Conservation (phyloP, 2,888 invertebrate genomes). For the Phortica okadai region DNA sequence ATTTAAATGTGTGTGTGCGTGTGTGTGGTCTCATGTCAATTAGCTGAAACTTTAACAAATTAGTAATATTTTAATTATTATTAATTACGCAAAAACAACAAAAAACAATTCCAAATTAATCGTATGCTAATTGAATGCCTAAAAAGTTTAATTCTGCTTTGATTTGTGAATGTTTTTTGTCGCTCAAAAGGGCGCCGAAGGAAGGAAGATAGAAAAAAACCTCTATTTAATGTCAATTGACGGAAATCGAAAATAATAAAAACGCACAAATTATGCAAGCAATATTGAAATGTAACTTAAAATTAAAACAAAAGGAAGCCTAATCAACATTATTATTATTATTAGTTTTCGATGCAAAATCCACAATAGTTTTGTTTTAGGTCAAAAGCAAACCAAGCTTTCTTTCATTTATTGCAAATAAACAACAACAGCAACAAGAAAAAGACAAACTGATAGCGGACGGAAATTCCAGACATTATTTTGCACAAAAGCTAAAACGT, state of each 20-base stretch:
- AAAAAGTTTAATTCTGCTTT: background rate
- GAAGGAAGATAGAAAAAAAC: constrained; percentile 35
- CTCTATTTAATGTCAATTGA: constrained; percentile 53
- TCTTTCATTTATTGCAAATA: no score
- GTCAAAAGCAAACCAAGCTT: no score
- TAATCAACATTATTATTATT: background rate
- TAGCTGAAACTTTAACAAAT: constrained; percentile 35
- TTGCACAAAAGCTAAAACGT: constrained; percentile 56
- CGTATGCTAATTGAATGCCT: constrained; percentile 43
- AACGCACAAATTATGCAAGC: background rate
- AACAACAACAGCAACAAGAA: background rate
- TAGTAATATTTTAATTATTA: constrained; percentile 52
- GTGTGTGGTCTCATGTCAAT: constrained; percentile 16
- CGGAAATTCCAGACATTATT: constrained; percentile 69
- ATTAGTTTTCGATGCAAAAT: no score
- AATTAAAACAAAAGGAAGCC: background rate
- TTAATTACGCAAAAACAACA: constrained; percentile 44
- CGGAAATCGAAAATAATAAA: background rate
- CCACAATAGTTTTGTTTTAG: no score
- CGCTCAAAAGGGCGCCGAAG: background rate
- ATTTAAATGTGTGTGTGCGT: constrained; percentile 2
- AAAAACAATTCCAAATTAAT: background rate
- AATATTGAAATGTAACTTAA: background rate
- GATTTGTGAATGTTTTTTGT: no score
- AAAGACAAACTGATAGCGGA: constrained; percentile 31